A percentile compares a stretch with the other conserved stretches of the same genome.
Evolutionary conservation across 23 tunicate species (phyloP).

Genomic region (Styela plicata): DNA sequence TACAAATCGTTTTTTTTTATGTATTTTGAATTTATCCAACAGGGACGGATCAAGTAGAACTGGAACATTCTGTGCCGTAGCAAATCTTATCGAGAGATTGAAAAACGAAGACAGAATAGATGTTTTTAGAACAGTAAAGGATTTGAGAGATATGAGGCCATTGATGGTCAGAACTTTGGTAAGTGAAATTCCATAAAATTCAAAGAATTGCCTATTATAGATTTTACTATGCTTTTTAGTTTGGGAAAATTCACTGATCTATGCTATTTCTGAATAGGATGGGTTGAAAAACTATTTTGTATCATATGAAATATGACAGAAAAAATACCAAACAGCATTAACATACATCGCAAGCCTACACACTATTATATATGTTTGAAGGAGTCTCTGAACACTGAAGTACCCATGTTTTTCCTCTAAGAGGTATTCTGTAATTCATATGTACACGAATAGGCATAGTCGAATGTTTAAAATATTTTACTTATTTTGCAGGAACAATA

Average conservation of each 20-base stretch:
- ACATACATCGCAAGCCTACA: too few species aligned
- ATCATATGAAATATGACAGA: neutral
- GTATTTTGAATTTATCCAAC: neutral
- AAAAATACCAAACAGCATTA: too few species aligned
- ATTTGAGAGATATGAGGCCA: constrained; percentile 11
- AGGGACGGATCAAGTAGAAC: constrained; percentile 4
- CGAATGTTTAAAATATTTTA: neutral
- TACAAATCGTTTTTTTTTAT: too few species aligned
- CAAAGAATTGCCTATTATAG: neutral
- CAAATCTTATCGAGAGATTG: neutral
- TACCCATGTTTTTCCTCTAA: neutral
- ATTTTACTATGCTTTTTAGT: neutral
- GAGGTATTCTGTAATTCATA: neutral
- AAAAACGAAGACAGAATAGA: constrained; percentile 18
- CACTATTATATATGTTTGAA: too few species aligned
- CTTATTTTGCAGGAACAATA: constrained; percentile 1
- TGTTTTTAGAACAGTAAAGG: constrained; percentile 10
- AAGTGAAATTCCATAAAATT: neutral
- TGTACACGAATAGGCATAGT: neutral
- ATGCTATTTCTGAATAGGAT: too few species aligned
- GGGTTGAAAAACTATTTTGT: neutral
- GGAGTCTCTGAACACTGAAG: too few species aligned
- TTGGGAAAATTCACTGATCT: neutral
- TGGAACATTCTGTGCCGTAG: constrained; percentile 8
- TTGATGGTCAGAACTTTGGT: constrained; percentile 19